These are phyloP conservation scores for Naso thynnoides DNA, from an alignment of 2,797 vertebrate species.

Conservation along the genomic window DNA sequence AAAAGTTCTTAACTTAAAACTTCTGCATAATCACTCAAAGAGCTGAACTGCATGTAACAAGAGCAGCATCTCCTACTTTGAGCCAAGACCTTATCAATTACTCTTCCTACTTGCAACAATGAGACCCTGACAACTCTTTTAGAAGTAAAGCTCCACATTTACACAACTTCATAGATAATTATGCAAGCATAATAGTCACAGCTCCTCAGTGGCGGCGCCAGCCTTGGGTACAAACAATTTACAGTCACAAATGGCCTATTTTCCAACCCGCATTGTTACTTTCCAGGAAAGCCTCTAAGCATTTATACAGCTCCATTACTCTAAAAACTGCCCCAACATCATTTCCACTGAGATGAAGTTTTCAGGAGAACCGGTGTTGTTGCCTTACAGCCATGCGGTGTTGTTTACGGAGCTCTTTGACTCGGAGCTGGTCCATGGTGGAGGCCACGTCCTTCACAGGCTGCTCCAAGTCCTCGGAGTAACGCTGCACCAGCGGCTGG, in stretches of 20 bases:
- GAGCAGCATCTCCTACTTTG: too few species aligned
- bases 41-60: too few species aligned
- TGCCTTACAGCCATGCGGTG: constrained; percentile 98
- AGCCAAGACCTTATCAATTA: too few species aligned
- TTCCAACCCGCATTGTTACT: constrained; percentile 16
- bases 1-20: too few species aligned
- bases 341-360: neutral
- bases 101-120: neutral
- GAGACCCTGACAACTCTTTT: neutral
- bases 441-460: constrained; percentile 90
- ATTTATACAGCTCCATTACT: neutral
- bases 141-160: constrained; percentile 7
- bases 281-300: neutral
- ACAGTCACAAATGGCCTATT: neutral
- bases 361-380: neutral
- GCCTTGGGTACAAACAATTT: neutral
- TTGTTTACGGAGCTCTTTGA: constrained; percentile 94
- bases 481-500: constrained; percentile 92
- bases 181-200: constrained; percentile 12
- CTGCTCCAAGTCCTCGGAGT: constrained; percentile 93
- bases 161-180: constrained; percentile 12
- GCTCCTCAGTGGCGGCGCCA: neutral
- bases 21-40: too few species aligned
- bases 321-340: neutral
- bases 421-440: constrained; percentile 93